These are phyloP conservation scores for Alca torda DNA, from an alignment of 2,797 vertebrate species.

Conservation along the genomic window DNA sequence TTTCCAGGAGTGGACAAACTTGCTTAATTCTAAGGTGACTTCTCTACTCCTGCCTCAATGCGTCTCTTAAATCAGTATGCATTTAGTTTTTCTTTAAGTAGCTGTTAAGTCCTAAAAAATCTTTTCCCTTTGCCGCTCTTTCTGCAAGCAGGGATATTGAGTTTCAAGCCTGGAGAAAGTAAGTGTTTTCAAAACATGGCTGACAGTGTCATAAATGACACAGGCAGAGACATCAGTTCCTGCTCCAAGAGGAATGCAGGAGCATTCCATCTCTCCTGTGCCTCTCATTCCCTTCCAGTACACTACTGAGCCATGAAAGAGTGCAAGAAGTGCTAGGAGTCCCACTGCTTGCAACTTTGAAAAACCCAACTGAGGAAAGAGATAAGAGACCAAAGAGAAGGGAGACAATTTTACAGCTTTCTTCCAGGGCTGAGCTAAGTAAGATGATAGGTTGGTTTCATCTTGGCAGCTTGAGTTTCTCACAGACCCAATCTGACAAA, in stretches of 20 bases:
- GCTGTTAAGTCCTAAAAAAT: background rate
- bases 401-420: background rate
- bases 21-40: background rate
- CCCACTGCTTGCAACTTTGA: background rate
- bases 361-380: background rate
- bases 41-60: accelerated
- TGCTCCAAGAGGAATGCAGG: background rate
- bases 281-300: background rate
- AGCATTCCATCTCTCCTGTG: background rate
- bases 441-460: background rate
- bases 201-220: slow-evolving; percentile 10
- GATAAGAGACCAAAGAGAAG: background rate
- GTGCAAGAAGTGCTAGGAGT: background rate
- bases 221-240: background rate
- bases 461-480: background rate
- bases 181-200: slow-evolving; percentile 13
- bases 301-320: background rate
- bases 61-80: background rate
- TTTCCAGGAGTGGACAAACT: background rate
- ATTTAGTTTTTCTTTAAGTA: background rate
- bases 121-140: background rate
- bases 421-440: background rate
- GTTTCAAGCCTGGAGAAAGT: background rate
- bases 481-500: background rate
- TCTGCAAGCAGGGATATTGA: background rate